A percentile compares a stretch with the other conserved stretches of the same genome.
Conservation (phyloP, 2,797 vertebrate genomes). For the Acanthurus leucopareius region DNA sequence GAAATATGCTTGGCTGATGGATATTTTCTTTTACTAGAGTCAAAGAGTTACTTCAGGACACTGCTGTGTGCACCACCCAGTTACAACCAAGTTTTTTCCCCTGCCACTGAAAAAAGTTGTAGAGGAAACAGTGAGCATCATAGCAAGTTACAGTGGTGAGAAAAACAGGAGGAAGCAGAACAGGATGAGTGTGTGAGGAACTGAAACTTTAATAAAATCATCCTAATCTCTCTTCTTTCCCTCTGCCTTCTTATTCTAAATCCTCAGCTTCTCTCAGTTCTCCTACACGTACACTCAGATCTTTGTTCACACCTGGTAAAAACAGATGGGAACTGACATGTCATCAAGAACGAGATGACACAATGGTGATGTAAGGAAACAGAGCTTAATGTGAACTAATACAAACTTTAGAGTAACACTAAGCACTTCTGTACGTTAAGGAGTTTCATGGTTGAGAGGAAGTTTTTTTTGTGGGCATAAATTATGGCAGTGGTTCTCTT, state of each 20-base stretch:
- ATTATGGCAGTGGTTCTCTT: too few relatives aligned
- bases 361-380: neutral
- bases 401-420: neutral
- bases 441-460: neutral
- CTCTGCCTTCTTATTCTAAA: neutral
- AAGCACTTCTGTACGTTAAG: constrained; percentile 2
- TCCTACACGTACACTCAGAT: constrained; percentile 3
- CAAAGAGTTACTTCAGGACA: too few relatives aligned
- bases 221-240: neutral
- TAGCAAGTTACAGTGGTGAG: neutral
- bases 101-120: too few relatives aligned
- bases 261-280: neutral
- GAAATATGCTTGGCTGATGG: too few relatives aligned
- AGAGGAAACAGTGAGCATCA: neutral
- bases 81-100: too few relatives aligned
- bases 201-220: neutral
- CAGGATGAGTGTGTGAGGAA: constrained; percentile 8
- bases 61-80: too few relatives aligned
- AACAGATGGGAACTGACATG: constrained; percentile 3
- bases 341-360: constrained; percentile 22
- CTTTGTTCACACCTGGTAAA: neutral
- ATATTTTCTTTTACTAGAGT: too few relatives aligned
- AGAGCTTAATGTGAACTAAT: neutral
- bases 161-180: neutral
- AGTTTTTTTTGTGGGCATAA: neutral